Base-by-base conservation (phyloP, 2,888 invertebrate genomes). In the Philaethria dido region DNA sequence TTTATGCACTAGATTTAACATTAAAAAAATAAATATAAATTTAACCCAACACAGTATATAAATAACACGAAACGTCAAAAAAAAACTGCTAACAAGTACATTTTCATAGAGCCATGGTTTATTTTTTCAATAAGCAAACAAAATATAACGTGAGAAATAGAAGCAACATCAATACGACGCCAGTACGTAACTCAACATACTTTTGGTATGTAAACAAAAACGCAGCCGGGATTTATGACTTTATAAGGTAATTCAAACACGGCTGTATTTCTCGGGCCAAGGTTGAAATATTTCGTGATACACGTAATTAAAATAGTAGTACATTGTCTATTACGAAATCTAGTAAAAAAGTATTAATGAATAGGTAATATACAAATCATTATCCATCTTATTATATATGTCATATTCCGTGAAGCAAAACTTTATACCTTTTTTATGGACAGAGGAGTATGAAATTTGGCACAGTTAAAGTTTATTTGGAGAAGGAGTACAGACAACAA, bases 241-340 rank as follows among this genome's bases (percentile, higher is more conserved):
- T 18, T 60, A 60, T 60, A 45, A 60, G 60, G 60, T 60, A 60
- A 60, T 60, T 60, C 44, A 47, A 60, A 60, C 60, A 60, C 44
- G 29, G 42, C 57, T 29, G 45, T 45, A 33, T 29, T 20, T 29
- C 63, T 25, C 33, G 42, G 44, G 44, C 54, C 54, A 63, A 63
- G 63, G 63, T 63, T 63, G 20, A 42, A 42, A 54, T 54, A 42
- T 44, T 63, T 63, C 63, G 63, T 63, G 52, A 5, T 63, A 25
- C 25, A 25, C 42, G 54, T 54, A 45, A 60, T 60, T 54, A 63
- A 36, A 36, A 44, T 16, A 54, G 14, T 44, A 44, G n/a, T n/a
- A n/a, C n/a, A n/a, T n/a, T n/a, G n/a, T n/a, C n/a, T n/a, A n/a
- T n/a, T n/a, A n/a, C n/a, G n/a, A n/a, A n/a, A n/a, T n/a, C n/a